These are phyloP conservation scores for Nettapus auritus DNA, from an alignment of 2,113 vertebrate species.

Conservation along the genomic window DNA sequence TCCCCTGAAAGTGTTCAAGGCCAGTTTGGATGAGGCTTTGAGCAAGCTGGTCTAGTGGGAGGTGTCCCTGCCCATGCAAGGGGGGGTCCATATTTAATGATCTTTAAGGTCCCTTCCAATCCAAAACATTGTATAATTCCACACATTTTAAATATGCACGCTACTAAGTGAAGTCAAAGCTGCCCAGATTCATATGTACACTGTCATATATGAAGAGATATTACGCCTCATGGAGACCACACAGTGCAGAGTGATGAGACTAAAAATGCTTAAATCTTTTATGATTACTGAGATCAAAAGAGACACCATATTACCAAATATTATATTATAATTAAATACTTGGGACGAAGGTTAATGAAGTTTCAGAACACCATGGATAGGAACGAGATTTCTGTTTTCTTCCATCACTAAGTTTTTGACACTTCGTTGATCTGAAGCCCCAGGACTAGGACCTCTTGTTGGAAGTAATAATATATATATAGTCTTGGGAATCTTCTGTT, in stretches of 20 bases:
- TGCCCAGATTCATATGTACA: accelerated
- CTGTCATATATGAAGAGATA: not conserved
- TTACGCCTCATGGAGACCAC: not conserved
- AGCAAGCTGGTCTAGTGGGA: no score
- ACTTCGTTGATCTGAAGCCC: not conserved
- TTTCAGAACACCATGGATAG: not conserved
- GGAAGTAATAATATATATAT: not conserved
- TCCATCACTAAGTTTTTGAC: not conserved
- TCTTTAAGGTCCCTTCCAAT: no score
- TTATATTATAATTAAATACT: not conserved
- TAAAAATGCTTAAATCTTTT: not conserved
- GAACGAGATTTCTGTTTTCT: not conserved
- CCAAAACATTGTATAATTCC: no score
- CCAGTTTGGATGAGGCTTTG: no score
- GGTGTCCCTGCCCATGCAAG: no score
- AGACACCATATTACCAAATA: not conserved
- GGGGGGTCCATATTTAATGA: no score
- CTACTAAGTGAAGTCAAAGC: not conserved
- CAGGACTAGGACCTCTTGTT: not conserved
- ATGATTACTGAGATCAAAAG: not conserved
- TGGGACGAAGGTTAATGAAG: not conserved
- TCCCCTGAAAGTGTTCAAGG: no score
- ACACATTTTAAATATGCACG: not conserved
- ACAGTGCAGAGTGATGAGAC: not conserved
- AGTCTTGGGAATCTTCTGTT: not conserved